phyloP scores from a whole-genome alignment of 2,113 vertebrate species.

The Cynocephalus volans region DNA sequence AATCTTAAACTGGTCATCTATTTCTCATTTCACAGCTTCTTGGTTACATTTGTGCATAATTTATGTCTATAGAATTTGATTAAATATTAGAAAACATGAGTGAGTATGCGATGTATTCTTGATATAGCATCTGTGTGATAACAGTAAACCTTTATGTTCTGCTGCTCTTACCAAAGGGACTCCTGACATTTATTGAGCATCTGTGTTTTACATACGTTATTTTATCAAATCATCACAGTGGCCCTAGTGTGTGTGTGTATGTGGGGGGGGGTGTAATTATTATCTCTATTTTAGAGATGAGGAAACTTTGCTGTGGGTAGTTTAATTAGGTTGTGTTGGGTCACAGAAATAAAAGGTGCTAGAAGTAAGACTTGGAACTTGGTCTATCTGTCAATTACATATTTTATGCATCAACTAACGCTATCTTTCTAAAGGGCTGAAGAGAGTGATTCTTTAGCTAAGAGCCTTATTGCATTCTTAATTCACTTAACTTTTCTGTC shows the following conservation, averaged over 20 bases:
- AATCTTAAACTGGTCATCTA: neutral
- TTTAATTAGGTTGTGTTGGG: neutral
- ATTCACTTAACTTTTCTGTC: neutral
- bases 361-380: neutral
- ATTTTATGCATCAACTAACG: neutral
- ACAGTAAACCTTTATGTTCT: neutral
- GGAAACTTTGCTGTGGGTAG: neutral
- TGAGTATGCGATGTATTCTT: neutral
- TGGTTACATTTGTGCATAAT: neutral
- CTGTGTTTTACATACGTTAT: neutral
- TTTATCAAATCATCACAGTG: neutral
- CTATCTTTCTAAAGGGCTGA: neutral
- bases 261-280: accelerated
- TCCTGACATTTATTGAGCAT: neutral
- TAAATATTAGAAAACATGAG: neutral
- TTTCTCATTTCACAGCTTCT: constrained; percentile 52
- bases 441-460: neutral
- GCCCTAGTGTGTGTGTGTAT: too few relatives aligned
- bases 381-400: neutral
- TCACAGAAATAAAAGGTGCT: neutral
- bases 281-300: neutral
- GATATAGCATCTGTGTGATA: neutral
- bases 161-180: neutral
- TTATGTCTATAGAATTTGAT: neutral
- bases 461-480: neutral